Conservation (phyloP, 2,888 invertebrate genomes). For the Drosophila greeni region DNA sequence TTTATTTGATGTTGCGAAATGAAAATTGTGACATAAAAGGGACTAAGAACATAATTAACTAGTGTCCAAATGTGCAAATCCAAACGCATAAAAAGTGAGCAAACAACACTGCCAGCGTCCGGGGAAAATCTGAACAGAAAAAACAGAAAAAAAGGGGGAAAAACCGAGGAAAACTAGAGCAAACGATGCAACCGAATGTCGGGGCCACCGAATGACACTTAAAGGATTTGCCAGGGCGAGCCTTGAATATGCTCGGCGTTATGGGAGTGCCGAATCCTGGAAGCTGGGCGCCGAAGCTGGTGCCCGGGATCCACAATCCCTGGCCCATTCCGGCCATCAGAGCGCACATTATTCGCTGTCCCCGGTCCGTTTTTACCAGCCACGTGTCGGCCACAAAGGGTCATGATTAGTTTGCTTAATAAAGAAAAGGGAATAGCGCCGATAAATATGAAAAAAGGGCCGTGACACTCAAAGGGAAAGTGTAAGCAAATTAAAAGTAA, state of each 20-base stretch:
- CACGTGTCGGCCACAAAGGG: conserved; percentile 71
- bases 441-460: conserved; percentile 27
- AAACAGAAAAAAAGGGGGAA: conserved; percentile 7
- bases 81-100: conserved; percentile 67
- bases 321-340: conserved; percentile 31
- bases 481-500: not conserved
- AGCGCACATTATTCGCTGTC: conserved; percentile 54
- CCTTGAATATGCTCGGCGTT: conserved; percentile 54
- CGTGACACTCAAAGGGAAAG: conserved; percentile 2
- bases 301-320: conserved; percentile 4
- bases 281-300: conserved; percentile 1
- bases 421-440: conserved; percentile 36
- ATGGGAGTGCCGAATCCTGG: conserved; percentile 33
- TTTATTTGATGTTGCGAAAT: conserved; percentile 72
- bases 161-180: conserved; percentile 23
- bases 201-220: conserved; percentile 59
- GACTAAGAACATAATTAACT: conserved; percentile 74
- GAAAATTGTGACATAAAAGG: conserved; percentile 74
- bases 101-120: conserved; percentile 30
- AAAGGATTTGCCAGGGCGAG: conserved; percentile 59
- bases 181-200: conserved; percentile 49
- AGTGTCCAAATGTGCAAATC: conserved; percentile 72
- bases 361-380: conserved; percentile 52
- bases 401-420: conserved; percentile 68
- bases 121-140: conserved; percentile 6